Evolutionary conservation across 2,113 vertebrate genomes (phyloP), one percentile per base, ranked within the genome.

Genomic region (Rhabdornis inornatus): DNA sequence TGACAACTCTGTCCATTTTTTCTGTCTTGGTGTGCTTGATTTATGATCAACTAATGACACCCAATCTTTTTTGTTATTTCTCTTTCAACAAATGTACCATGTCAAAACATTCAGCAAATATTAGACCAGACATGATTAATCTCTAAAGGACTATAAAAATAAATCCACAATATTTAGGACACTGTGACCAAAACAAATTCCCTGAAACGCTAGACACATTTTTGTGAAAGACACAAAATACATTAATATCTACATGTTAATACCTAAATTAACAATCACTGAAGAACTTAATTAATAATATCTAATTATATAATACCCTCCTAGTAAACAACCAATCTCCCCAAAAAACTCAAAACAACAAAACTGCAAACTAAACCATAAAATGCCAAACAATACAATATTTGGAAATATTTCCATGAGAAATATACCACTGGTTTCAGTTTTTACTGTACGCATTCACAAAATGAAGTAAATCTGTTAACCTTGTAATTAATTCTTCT

Each of bases 311-410:
- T 19, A 64, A 59, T 22, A 18, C 3, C 40, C 2, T 37, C 3
- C 6, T 45, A 45, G 42, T 9, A 14, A 55, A 56, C 2, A 1
- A 74, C 8, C 13, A 21, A 11, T n/a, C 1, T 2, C 7, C 13
- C 8, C 1, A 6, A 42, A 31, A 45, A 31, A 12, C 4, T 1
- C 6, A 47, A 74, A 64, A 28, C 5, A 42, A 23, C 7, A 39
- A 40, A 52, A 42, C 12, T 12, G 2, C 25, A 71, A 84, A 23
- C 7, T 2, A 30, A 61, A 44, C 7, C 0, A 50, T 35, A 35
- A 53, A 31, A 28, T 19, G 6, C 3, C 7, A 31, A 37, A 44
- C 8, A 44, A 33, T 16, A 25, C 7, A 82, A 53, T 23, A 1
- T 45, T n/a, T 68, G 20, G 19, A 45, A 82, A 82, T 45, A 45